phyloP scores from a whole-genome alignment of 1,140 invertebrate species.

The Drosophila sproati region DNA sequence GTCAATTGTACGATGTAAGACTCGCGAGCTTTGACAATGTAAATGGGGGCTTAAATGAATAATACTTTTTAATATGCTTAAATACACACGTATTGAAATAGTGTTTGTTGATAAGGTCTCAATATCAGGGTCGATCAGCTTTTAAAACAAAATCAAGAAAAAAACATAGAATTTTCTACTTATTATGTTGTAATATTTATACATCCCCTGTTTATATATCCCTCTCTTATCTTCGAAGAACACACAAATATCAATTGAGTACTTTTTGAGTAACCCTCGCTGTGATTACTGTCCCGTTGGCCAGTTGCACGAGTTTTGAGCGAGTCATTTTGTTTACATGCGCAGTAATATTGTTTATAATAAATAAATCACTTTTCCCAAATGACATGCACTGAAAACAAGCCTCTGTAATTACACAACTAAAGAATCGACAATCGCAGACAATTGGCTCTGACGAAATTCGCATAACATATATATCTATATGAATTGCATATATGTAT shows the following conservation, averaged over 20 bases:
- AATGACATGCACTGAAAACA: slow-evolving; percentile 44
- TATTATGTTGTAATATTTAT: too few relatives aligned
- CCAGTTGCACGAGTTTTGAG: slow-evolving; percentile 33
- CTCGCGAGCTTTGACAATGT: slow-evolving; percentile 7
- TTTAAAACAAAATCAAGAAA: too few relatives aligned
- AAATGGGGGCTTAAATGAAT: slow-evolving; percentile 26
- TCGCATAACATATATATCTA: slow-evolving; percentile 2
- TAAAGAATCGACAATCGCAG: slow-evolving; percentile 12
- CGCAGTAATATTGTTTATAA: slow-evolving; percentile 64
- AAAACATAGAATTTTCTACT: too few relatives aligned
- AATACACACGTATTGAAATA: slow-evolving; percentile 30
- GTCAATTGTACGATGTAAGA: too few relatives aligned
- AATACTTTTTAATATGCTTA: slow-evolving; percentile 15
- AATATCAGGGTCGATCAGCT: slow-evolving; percentile 1
- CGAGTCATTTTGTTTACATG: slow-evolving; percentile 58
- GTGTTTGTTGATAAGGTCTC: slow-evolving; percentile 36
- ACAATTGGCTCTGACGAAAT: slow-evolving; percentile 39
- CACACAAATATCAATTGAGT: neutral
- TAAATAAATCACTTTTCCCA: slow-evolving; percentile 74
- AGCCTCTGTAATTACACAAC: slow-evolving; percentile 41
- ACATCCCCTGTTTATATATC: too few relatives aligned
- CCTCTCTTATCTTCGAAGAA: neutral
- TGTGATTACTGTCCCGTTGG: slow-evolving; percentile 8
- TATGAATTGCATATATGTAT: neutral
- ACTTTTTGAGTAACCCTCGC: slow-evolving; percentile 7